These are phyloP conservation scores for Stictonetta naevosa DNA, from an alignment of 2,113 vertebrate species.

Conservation along the genomic window DNA sequence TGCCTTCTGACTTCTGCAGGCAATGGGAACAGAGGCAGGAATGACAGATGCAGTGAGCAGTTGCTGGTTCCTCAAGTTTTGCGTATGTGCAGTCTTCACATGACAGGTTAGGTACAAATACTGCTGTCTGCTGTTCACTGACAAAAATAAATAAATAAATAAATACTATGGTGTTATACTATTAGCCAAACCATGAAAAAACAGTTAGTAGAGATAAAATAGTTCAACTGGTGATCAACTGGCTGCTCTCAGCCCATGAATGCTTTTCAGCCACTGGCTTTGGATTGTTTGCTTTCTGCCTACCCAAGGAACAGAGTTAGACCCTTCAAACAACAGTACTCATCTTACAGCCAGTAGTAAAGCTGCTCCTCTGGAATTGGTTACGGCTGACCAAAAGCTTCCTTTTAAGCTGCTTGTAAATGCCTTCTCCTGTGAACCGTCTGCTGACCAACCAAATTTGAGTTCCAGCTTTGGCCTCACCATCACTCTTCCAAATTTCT, in stretches of 20 bases:
- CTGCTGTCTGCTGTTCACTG: not conserved
- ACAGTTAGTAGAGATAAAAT: not conserved
- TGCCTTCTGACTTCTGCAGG: not conserved
- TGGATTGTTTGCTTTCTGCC: not conserved
- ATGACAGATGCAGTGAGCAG: not conserved
- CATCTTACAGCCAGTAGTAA: not conserved
- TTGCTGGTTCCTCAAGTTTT: not conserved
- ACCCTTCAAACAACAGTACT: not conserved
- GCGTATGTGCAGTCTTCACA: not conserved
- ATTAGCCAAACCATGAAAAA: not conserved
- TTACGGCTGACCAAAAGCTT: not conserved
- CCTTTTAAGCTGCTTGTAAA: not conserved
- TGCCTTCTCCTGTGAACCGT: not conserved
- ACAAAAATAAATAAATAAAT: not conserved
- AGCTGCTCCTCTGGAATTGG: not conserved
- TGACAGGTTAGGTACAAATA: not conserved
- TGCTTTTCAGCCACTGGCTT: not conserved
- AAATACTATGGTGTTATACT: not conserved
- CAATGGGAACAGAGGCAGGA: not conserved
- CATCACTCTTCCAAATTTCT: not conserved
- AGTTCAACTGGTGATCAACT: not conserved
- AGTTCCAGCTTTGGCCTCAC: not conserved
- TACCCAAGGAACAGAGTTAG: not conserved
- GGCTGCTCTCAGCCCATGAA: too few species aligned
- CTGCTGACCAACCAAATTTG: not conserved